These are phyloP conservation scores for Xyrauchen texanus DNA, from an alignment of 2,113 vertebrate genomes.

Conservation along the genomic window DNA sequence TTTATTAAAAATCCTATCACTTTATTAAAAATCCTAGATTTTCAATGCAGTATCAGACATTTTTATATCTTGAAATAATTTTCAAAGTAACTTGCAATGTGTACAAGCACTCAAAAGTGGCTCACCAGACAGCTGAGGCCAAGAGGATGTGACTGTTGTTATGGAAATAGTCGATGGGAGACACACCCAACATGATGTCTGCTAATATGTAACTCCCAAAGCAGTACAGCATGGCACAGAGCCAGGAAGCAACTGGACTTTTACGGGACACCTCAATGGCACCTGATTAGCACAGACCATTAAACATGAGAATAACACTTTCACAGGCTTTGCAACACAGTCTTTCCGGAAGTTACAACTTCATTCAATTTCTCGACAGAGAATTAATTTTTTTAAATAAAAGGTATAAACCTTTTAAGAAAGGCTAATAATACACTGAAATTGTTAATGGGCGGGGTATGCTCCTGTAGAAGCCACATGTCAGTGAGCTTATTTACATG, in stretches of 20 bases:
- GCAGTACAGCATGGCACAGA: slow-evolving; percentile 97
- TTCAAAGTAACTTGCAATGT: neutral
- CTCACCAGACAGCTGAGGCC: slow-evolving; percentile 94
- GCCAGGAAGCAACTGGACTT: slow-evolving; percentile 93
- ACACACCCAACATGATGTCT: slow-evolving; percentile 87
- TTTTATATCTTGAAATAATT: neutral
- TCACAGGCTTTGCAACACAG: neutral
- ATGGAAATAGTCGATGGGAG: slow-evolving; percentile 88
- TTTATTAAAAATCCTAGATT: too few species aligned
- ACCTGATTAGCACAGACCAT: slow-evolving; percentile 69
- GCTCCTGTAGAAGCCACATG: too few species aligned
- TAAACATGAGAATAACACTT: too few species aligned
- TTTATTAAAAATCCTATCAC: too few species aligned
- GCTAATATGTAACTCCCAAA: slow-evolving; percentile 96
- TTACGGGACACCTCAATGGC: slow-evolving; percentile 87
- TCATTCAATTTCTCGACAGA: too few species aligned
- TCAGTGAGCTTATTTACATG: too few species aligned
- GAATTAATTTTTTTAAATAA: too few species aligned
- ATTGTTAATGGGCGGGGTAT: too few species aligned
- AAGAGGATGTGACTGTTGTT: slow-evolving; percentile 92
- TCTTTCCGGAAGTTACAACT: too few species aligned
- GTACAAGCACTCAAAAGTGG: neutral
- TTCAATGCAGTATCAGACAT: too few species aligned
- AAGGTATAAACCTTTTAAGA: too few species aligned
- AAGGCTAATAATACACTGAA: too few species aligned